phyloP scores from a whole-genome alignment of 2,113 vertebrate species.

The Chionodraco myersi region DNA sequence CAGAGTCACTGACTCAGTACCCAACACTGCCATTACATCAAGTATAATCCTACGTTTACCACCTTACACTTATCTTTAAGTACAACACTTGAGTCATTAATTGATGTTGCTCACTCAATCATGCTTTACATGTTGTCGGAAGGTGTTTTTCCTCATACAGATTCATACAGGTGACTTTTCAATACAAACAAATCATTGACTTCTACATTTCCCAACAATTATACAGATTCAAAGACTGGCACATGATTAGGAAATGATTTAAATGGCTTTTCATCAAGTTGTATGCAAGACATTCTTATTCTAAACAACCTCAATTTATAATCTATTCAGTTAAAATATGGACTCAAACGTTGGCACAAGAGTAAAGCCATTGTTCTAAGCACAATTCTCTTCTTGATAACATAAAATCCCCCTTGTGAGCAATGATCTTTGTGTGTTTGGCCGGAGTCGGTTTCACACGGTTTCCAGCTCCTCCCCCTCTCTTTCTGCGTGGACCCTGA shows the following conservation, averaged over 20 bases:
- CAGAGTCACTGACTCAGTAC: constrained; percentile 73
- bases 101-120: constrained; percentile 50
- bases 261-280: constrained; percentile 32
- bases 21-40: constrained; percentile 71
- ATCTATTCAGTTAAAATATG: constrained; percentile 61
- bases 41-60: constrained; percentile 68
- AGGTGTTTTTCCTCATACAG: not conserved
- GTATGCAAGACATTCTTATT: constrained; percentile 15
- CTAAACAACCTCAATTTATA: constrained; percentile 43
- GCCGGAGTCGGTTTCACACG: constrained; percentile 77
- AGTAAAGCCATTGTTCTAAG: constrained; percentile 55
- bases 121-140: constrained; percentile 15
- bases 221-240: constrained; percentile 7
- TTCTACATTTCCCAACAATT: not conserved
- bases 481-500: constrained; percentile 62
- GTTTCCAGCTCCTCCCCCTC: constrained; percentile 69
- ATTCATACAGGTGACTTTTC: constrained; percentile 10
- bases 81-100: constrained; percentile 61
- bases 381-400: constrained; percentile 72
- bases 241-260: constrained; percentile 32
- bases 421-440: constrained; percentile 73
- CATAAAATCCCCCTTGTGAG: constrained; percentile 71
- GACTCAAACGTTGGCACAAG: constrained; percentile 38
- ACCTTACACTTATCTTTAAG: constrained; percentile 50
- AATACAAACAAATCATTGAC: not conserved